phyloP scores from a whole-genome alignment of 2,888 invertebrate genomes.

The Tenodera sinensis region DNA sequence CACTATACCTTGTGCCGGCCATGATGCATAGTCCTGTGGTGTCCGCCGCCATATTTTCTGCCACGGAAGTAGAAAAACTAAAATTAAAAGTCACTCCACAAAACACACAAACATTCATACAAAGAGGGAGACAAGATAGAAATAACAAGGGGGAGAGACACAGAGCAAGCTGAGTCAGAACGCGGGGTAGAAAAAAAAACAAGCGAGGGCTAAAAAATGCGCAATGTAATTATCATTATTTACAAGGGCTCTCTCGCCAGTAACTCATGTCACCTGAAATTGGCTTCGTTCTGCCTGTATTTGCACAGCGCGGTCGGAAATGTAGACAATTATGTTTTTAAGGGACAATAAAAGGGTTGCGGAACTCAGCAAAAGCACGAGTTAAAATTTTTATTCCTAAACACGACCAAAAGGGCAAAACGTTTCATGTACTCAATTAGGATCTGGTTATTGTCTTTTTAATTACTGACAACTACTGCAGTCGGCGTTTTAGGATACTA shows the following conservation, averaged over 20 bases:
- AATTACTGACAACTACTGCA: background rate
- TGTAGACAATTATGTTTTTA: background rate
- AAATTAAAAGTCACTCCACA: background rate
- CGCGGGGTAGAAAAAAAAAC: background rate
- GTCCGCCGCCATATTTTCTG: background rate
- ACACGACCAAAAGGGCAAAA: background rate
- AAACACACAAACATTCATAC: background rate
- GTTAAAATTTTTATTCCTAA: background rate
- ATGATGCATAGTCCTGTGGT: background rate
- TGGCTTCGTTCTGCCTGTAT: background rate
- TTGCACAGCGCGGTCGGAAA: background rate
- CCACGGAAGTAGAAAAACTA: background rate
- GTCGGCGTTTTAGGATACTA: background rate
- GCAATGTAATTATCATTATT: conserved; percentile 7
- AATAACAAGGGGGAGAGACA: background rate
- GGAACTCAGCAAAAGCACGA: background rate
- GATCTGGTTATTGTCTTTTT: background rate
- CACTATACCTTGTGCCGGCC: background rate
- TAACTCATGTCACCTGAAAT: background rate
- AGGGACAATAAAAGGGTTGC: background rate
- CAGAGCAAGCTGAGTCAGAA: background rate
- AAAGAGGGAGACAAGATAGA: background rate
- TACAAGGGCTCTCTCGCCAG: background rate
- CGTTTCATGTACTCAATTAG: background rate
- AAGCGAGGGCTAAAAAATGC: background rate